A percentile compares a stretch with the other conserved stretches of the same genome.
phyloP scores from a whole-genome alignment of 2,888 invertebrate species.

The Molanna angustata region DNA sequence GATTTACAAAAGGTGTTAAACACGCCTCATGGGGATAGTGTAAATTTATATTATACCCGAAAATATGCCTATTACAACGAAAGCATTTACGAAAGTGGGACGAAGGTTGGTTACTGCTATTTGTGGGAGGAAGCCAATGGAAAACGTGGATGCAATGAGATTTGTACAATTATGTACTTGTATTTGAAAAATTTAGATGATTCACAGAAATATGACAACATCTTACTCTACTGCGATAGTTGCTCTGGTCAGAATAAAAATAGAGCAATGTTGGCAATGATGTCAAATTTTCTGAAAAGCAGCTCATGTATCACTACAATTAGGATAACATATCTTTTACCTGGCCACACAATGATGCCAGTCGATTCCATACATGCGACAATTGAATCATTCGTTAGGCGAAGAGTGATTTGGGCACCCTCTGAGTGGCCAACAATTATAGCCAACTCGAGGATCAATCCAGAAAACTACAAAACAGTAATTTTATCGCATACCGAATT shows the following conservation, averaged over 20 bases:
- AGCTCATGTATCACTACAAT: not conserved
- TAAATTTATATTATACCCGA: not conserved
- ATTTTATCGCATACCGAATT: no score
- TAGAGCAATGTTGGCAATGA: not conserved
- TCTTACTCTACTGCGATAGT: not conserved
- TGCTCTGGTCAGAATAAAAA: not conserved
- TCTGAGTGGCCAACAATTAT: conserved; percentile 1
- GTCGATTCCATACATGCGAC: conserved; percentile 1
- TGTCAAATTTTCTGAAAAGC: not conserved
- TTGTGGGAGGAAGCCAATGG: not conserved
- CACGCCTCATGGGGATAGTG: conserved; percentile 1
- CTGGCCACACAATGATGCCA: conserved; percentile 1
- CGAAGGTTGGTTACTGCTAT: not conserved
- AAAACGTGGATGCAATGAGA: not conserved
- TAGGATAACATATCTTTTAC: not conserved
- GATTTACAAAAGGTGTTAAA: conserved; percentile 3
- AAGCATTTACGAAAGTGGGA: not conserved
- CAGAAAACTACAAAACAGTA: not conserved
- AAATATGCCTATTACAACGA: not conserved
- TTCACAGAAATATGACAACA: not conserved
- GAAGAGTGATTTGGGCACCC: not conserved
- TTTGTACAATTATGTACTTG: not conserved
- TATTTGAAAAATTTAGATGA: no score
- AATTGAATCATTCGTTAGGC: not conserved
- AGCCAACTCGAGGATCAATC: not conserved